Evolutionary conservation across 53 echinoderm and acorn worm genomes (phyloP), one percentile per base, ranked within the genome.

Genomic region (Henricia sp.): DNA sequence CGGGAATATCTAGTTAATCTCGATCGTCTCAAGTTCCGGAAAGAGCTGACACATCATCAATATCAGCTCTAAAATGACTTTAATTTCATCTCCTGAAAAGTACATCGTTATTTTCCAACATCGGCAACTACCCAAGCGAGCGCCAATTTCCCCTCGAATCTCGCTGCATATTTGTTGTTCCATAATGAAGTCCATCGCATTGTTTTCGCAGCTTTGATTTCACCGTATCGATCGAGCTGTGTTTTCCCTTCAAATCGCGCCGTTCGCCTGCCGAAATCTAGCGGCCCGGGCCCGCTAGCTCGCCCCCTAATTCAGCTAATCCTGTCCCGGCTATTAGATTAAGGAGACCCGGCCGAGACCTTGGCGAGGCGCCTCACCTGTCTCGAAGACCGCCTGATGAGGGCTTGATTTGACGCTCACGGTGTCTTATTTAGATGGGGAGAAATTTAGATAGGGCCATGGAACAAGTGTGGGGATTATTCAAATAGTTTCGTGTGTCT

Each of bases 351-450:
- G 77, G 77, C 77, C 77, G 23, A 77, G 77, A 77, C 77, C 77
- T 77, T 77, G 77, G 77, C 37, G 10, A 58, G 62, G 55, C 77
- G 77, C 77, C 77, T 77, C 60, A 77, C 77, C 77, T 77, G 77
- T 54, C 23, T 25, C 33, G 13, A 24, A 6, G 19, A 38, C 27
- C n/a, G 24, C 14, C 3, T 20, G 39, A 73, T 42, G 37, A 17
- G 19, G 16, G 11, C 20, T 67, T 38, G 16, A 67, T 33, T 72
- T 52, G 33, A 6, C 54, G 14, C 26, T 54, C 36, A 21, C 3
- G 1, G 5, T 3, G 2, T 5, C 34, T 14, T 74, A 24, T 74
- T 37, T 32, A 20, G 51, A 46, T 11, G 12, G 37, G 37, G 16
- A 4, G 56, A 39, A 41, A 28, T 27, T 10, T 36, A 19, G n/a